Evolutionary conservation across 2,113 vertebrate genomes (phyloP), one percentile per base, ranked within the genome.

Genomic region (Mormoops blainvillei): DNA sequence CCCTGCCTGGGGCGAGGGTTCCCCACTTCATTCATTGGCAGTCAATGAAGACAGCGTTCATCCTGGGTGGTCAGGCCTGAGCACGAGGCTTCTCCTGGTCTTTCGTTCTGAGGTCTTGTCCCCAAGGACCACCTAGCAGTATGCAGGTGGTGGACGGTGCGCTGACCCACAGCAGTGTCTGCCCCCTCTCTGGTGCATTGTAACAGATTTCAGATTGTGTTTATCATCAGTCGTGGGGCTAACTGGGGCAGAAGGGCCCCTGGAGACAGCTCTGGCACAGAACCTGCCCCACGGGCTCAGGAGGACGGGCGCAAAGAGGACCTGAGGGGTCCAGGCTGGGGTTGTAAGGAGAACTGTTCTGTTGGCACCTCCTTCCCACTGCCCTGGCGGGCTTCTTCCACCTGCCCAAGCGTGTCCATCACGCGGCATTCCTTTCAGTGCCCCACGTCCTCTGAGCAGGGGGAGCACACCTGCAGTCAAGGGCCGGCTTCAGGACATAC

Each of bases 191-290:
- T 98, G 98, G 98, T 99, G 99, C 98, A 97, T 98, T 97, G 97
- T 99, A 98, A 99, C 98, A 98, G 98, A 96, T 97, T 98, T 98
- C 93, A 97, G 98, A 97, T 98, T 87, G 63, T 93, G 94, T 98
- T 98, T 97, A 83, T 97, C 95, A 98, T 98, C 97, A 98, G 77
- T 95, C 82, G 78, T 10, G 81, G 16, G 52, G 73, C 28, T 90
- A 96, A 61, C 97, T 97, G 94, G 98, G 97, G 97, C 98, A 96
- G 96, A 98, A 97, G 98, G 96, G 93, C 97, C 94, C 95, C 96
- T 97, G 89, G 97, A 94, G 96, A 97, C 97, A 98, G 97, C 98
- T 99, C 98, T 99, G 98, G 99, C 99, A 99, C 98, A 99, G 99
- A 99, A 99, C 98, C 98, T 99, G 87, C 43, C 92, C 85, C 6